Evolutionary conservation across 2,888 invertebrate species (phyloP), one percentile per base, ranked within the genome.

Genomic region (Caenorhabditis sp.): DNA sequence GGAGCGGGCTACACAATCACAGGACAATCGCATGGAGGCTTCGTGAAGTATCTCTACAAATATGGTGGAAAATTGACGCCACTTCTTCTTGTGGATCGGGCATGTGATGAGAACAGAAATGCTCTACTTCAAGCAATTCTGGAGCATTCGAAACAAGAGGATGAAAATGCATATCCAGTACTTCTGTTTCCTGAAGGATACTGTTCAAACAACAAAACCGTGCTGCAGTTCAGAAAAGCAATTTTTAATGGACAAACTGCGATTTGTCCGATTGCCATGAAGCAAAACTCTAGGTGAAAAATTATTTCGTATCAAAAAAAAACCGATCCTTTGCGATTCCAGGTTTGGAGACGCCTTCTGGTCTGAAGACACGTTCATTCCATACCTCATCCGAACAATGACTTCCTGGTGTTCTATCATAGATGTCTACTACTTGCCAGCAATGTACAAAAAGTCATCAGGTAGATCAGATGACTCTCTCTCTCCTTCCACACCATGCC

Each of bases 181-280:
- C 81, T 90, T 16, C 68, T 90, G 24, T 90, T 90, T 61, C 90
- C 90, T 10, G 90, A 90, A 47, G 89, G 89, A 19, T 89, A 87
- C 76, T 89, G 89, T 64, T 82, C 82, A 16, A 89, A 89, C 56
- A 89, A 89, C 75, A 84, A 82, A 22, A 28, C 72, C 1, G 85
- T 87, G 7, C 56, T 88, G 4, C 88, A 88, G 61, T 86, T 86
- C 59, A 59, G 88, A 44, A 88, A 88, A 72, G 87, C 85, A 5
- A 63, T 84, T 22, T 88, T 88, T 54, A 82, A 85, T 35, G 87
- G 83, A 0, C 73, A 82, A 49, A 82, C 82, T 0, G 72, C 76
- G 0, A 80, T 88, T 8, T 86, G 84, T 74, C 88, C 88, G 0
- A 80, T 88, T 10, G 87, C 85, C 5, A 47, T 88, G 31, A 69